Evolutionary conservation across 64 coral and sea anemone genomes (phyloP), one percentile per base, ranked within the genome.

Genomic region (Platygyra sinensis): DNA sequence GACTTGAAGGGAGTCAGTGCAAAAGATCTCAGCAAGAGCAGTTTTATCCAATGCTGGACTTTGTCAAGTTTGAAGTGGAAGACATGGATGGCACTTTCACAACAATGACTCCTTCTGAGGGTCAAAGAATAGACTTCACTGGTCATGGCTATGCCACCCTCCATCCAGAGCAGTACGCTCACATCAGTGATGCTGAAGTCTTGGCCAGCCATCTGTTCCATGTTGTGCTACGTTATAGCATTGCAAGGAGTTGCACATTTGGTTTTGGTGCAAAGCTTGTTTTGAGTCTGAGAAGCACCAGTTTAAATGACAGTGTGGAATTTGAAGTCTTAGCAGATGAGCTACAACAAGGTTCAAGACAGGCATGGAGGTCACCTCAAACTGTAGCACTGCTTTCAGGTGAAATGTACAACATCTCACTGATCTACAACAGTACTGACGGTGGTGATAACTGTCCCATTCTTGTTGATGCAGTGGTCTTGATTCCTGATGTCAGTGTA

Each of bases 1-100:
- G 90, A 54, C 73, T 94, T 32, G 84, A 86, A 86, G 89, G 86
- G 16, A 82, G 67, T n/a, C 5, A 51, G 8, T 98, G 96, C 61
- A 63, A 87, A 63, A 85, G 77, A 62, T 19, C 89, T 14, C 20
- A 57, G 30, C 75, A 60, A 7, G 89, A 85, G n/a, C 63, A 30
- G 52, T 98, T 98, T 61, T 94, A 86, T 30, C 96, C 96, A 24
- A n/a, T 79, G 13, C 59, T 94, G n/a, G 96, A 98, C 62, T 94
- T 87, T 52, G 74, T 98, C 11, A 54, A 57, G 14, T 82, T 94
- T 80, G 96, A 98, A 94, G 92, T 81, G 27, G 96, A 98, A 92
- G 60, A 88, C 31, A 57, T 73, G 51, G 11, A 30, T 55, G 89
- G 85, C 24, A 92, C 76, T 7, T 85, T 79, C 71, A 78, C 72